These are phyloP conservation scores for Crypturellus undulatus DNA, from an alignment of 2,113 vertebrate genomes.

Conservation along the genomic window DNA sequence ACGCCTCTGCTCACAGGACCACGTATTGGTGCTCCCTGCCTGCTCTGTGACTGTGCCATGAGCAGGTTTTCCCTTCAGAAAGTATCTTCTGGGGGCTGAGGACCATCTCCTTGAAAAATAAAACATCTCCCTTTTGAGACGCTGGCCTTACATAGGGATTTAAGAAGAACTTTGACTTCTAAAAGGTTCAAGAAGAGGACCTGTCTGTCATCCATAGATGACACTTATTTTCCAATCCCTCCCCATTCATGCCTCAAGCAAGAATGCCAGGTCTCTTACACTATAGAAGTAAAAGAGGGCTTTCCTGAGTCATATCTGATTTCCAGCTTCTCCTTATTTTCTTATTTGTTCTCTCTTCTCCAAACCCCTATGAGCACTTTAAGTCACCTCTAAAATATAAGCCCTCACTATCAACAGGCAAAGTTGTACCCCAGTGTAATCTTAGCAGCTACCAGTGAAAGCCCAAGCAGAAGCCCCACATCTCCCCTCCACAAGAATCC, in stretches of 20 bases:
- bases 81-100: background rate
- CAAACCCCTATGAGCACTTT: background rate
- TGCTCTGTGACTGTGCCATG: background rate
- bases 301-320: background rate
- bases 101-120: background rate
- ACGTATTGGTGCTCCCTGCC: fast-evolving
- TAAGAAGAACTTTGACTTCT: background rate
- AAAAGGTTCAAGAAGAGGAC: background rate
- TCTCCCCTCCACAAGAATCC: background rate
- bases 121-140: background rate
- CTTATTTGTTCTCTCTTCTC: background rate
- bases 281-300: background rate
- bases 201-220: background rate
- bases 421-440: background rate
- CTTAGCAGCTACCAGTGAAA: background rate
- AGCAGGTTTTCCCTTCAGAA: background rate
- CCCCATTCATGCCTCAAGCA: background rate
- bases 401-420: background rate
- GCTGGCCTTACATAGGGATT: background rate
- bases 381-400: background rate
- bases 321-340: background rate
- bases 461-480: background rate
- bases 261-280: background rate
- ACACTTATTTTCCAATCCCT: background rate
- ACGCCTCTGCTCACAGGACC: background rate